Base-by-base conservation (phyloP, 2,888 invertebrate species). In the Andrena trimmerana region DNA sequence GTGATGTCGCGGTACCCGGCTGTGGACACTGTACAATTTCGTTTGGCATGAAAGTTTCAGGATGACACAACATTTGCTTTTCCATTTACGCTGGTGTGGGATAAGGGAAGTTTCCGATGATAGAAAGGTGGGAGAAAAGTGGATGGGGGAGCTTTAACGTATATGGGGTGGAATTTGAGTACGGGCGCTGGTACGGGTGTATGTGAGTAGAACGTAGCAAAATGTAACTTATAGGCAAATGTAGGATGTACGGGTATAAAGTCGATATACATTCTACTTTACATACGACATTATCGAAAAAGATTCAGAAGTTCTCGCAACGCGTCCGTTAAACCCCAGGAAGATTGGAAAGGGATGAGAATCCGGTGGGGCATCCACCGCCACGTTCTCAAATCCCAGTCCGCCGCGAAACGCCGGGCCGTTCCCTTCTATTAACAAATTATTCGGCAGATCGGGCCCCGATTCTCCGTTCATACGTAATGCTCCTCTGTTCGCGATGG, bases 401-500 rank as follows among this genome's bases (percentile, higher is more conserved):
- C 6, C 54, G 8, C 13, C 7, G n/a, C 20, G 31, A 48, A 42
- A 50, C 48, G 63, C 29, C 48, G 2, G 24, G 5, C 16, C 16
- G 29, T 33, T 50, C 57, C 16, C 48, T n/a, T 31, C 57, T 50
- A 20, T 74, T 74, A 76, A 65, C 59, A 42, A 84, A 78, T 84
- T 73, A 81, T 60, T 70, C 73, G 16, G 10, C 29, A 60, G 63
- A 48, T 68, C 73, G 78, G 48, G 24, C 31, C 7, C 59, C 52
- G 78, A 62, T 78, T 48, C 62, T 36, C 3, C 54, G 42, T 29
- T 62, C 60, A 52, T 50, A 48, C 48, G 59, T 71, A 78, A 65
- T 16, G 20, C 57, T 79, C 63, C 68, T 33, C 24, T 36, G 29
- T 67, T 59, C 50, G 50, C n/a, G 52, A 33, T 31, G 69, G 70